A percentile compares a stretch with the other conserved stretches of the same genome.
These are phyloP conservation scores for Falcunculus frontatus DNA, from an alignment of 2,113 vertebrate species.

Conservation along the genomic window DNA sequence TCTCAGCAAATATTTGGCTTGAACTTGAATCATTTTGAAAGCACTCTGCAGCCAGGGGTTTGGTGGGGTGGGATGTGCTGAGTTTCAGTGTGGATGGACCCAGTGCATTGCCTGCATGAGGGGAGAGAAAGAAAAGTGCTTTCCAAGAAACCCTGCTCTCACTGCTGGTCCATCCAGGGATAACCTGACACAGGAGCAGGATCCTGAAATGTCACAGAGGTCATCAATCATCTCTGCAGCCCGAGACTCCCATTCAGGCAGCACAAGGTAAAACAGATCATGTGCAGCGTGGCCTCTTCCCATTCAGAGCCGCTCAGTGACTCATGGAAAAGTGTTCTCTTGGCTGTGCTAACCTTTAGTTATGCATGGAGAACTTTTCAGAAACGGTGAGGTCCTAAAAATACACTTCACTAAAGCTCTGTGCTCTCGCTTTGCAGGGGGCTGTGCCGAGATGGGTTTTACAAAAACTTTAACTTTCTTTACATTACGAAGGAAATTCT, in stretches of 20 bases:
- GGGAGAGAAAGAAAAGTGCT: neutral
- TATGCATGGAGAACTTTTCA: neutral
- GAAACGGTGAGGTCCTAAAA: neutral
- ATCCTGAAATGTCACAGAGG: neutral
- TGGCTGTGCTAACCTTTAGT: neutral
- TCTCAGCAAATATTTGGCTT: conserved; percentile 19
- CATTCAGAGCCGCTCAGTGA: neutral
- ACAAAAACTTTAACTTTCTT: neutral
- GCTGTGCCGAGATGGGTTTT: neutral
- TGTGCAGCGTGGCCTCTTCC: neutral
- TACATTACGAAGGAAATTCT: fast-evolving
- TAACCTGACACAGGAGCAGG: neutral
- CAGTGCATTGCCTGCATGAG: fast-evolving
- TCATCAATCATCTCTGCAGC: neutral
- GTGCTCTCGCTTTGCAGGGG: neutral
- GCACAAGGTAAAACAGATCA: neutral
- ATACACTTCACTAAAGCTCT: neutral
- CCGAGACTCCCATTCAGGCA: neutral
- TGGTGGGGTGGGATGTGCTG: neutral
- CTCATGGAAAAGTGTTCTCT: neutral
- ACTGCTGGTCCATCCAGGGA: neutral
- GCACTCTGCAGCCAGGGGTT: neutral
- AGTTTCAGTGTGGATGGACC: neutral
- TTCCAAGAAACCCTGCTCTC: neutral
- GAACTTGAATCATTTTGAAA: neutral